Evolutionary conservation across 2,888 invertebrate species (phyloP).

Genomic region (Villa cingulata): DNA sequence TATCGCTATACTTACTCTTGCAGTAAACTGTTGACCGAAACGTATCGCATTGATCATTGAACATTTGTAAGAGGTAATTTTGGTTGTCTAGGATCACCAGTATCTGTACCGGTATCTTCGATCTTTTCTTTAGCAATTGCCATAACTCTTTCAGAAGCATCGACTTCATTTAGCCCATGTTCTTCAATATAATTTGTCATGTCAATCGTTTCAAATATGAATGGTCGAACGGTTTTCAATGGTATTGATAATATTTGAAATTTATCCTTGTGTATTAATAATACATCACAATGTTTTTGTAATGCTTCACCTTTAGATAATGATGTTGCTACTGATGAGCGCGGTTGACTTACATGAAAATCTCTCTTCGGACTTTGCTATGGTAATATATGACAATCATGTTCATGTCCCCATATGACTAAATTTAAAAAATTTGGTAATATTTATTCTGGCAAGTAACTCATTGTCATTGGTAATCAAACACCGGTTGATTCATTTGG

Average conservation of each 20-base stretch:
- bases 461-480: conserved; percentile 86
- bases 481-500: conserved; percentile 51
- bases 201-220: conserved; percentile 66
- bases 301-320: conserved; percentile 73
- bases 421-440: conserved; percentile 77
- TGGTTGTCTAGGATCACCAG: conserved; percentile 60
- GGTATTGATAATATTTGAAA: conserved; percentile 56
- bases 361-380: conserved; percentile 40
- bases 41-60: conserved; percentile 62
- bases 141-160: conserved; percentile 30
- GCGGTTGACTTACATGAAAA: conserved; percentile 64
- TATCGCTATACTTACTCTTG: conserved; percentile 34
- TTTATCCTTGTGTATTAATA: conserved; percentile 55
- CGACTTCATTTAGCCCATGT: conserved; percentile 30
- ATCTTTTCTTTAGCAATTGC: conserved; percentile 45
- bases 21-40: conserved; percentile 62
- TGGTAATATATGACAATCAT: conserved; percentile 70
- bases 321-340: conserved; percentile 91
- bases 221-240: conserved; percentile 79
- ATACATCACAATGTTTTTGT: conserved; percentile 70
- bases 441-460: conserved; percentile 65
- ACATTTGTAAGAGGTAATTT: conserved; percentile 56
- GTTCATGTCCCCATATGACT: conserved; percentile 97
- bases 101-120: conserved; percentile 43
- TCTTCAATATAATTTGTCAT: conserved; percentile 35